Base-by-base conservation (phyloP, 2,888 invertebrate genomes). In the Epirrhoe alternata region DNA sequence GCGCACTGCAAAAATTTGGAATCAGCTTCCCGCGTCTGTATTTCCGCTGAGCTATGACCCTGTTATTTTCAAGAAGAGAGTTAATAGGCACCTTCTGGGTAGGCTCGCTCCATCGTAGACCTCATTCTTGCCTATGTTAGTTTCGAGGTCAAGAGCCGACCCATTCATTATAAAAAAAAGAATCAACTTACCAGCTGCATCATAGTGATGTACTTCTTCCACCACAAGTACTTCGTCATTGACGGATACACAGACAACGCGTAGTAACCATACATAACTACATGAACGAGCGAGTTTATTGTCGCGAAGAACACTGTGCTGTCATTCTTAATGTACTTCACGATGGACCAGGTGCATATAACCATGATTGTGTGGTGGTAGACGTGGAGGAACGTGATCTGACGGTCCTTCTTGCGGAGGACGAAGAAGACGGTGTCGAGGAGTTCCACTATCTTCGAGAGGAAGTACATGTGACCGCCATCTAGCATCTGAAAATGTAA, bases 381-480 rank as follows among this genome's bases (percentile, higher is more conserved):
- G 0, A 98, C 96, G 82, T 98, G 98, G 50, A 98, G 94, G 80
- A 97, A 97, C 0, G 97, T 94, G 0, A 98, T 95, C 86, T 98
- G 98, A 45, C 95, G 77, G 92, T 94, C 72, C 87, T 92, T 83
- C 86, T 98, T 98, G n/a, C 98, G 94, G 71, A 97, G 87, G 5
- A 98, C 96, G 86, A 98, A 98, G 89, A 98, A 97, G 2, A 97
- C 94, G 0, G 97, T 97, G 79, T 97, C 97, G 60, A 96, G 76
- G 0, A 97, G 91, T 80, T 97, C 97, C 0, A 95, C 88, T 7
- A 97, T 84, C 86, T 97, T 97, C 4, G 96, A 95, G 67, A 96
- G 87, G 82, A 96, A 96, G 81, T 96, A 97, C 81, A 94, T 94
- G 94, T 96, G 95, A 42, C 66, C 73, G 1, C 76, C 76, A 35